Conservation (phyloP, 2,113 vertebrate species). For the Lathamus discolor region DNA sequence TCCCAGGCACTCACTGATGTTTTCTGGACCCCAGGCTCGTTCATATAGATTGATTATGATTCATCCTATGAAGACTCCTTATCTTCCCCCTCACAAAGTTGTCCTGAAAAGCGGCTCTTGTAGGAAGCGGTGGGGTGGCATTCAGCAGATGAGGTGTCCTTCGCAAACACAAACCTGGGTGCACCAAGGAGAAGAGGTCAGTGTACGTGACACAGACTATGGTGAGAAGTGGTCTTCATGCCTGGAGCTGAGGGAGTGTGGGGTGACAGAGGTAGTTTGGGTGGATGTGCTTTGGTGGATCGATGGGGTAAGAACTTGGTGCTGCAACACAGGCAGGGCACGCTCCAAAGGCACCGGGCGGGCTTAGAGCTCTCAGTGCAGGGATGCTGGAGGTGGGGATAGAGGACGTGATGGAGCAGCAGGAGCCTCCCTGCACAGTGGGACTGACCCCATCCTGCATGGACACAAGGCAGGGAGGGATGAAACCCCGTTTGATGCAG, state of each 20-base stretch:
- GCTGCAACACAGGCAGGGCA: background rate
- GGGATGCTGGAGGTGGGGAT: background rate
- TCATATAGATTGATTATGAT: background rate
- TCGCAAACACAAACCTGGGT: background rate
- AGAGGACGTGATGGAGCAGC: background rate
- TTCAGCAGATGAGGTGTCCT: background rate
- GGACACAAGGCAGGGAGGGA: background rate
- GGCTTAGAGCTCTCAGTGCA: background rate
- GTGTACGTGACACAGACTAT: rapidly evolving
- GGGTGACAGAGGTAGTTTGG: background rate
- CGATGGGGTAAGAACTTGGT: rapidly evolving
- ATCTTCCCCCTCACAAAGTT: background rate
- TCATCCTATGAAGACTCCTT: background rate
- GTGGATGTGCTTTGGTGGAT: background rate
- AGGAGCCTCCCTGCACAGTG: background rate
- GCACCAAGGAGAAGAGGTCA: too few relatives aligned
- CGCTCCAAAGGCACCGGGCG: background rate
- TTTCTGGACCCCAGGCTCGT: background rate
- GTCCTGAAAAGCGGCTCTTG: background rate
- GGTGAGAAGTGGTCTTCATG: rapidly evolving
- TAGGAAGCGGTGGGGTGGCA: background rate
- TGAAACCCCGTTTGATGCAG: background rate
- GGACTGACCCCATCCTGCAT: background rate
- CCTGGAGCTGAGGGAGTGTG: background rate
- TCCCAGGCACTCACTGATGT: background rate